Conservation (phyloP, 1,140 invertebrate genomes). For the Drosophila hydei region DNA sequence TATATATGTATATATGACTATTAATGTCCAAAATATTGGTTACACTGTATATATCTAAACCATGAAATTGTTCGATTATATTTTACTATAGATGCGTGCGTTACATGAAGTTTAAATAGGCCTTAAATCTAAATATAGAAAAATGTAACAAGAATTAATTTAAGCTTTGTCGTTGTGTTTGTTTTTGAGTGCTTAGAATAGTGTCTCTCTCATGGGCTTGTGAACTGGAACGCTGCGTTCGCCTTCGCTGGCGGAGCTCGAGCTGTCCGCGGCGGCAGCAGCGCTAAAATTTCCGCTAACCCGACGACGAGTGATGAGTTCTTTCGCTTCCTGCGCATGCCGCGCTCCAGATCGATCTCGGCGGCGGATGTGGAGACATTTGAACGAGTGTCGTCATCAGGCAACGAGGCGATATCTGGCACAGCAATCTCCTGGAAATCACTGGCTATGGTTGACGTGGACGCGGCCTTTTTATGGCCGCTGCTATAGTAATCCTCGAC, state of each 20-base stretch:
- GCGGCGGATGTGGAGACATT: constrained; percentile 49
- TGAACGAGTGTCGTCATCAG: constrained; percentile 57
- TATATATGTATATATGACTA: too few species aligned
- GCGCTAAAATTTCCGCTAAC: constrained; percentile 75
- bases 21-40: background rate
- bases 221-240: constrained; percentile 59
- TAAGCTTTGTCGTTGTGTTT: constrained; percentile 11
- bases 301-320: constrained; percentile 70
- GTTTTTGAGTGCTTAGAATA: constrained; percentile 54
- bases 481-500: constrained; percentile 72
- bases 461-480: constrained; percentile 32
- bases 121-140: constrained; percentile 27
- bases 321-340: constrained; percentile 68
- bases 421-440: constrained; percentile 72
- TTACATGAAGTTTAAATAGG: constrained; percentile 37
- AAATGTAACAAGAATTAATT: constrained; percentile 9
- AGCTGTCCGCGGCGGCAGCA: constrained; percentile 43
- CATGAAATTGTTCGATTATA: constrained; percentile 11
- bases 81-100: constrained; percentile 6
- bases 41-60: background rate
- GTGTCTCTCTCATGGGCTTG: constrained; percentile 76
- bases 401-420: constrained; percentile 64
- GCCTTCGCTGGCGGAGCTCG: constrained; percentile 51
- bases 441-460: constrained; percentile 69
- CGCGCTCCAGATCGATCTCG: constrained; percentile 53